Conservation (phyloP, 2,888 invertebrate species). For the Crepidodera aurea region DNA sequence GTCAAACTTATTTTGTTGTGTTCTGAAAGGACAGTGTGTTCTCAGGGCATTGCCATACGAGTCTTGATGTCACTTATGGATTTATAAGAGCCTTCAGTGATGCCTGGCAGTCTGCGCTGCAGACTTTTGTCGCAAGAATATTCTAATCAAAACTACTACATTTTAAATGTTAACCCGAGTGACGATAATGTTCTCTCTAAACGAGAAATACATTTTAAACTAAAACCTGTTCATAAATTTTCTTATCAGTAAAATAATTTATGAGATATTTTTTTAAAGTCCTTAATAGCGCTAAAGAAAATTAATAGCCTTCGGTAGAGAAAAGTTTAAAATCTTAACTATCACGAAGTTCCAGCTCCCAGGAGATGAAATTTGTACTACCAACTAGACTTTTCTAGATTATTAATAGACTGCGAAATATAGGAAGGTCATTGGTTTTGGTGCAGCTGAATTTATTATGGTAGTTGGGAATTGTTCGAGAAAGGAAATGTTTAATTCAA, state of each 20-base stretch:
- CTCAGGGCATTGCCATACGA: no score
- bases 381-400: slow-evolving; percentile 11
- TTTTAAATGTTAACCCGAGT: no score
- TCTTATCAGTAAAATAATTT: slow-evolving; percentile 4
- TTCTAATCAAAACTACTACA: no score
- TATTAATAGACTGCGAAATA: slow-evolving; percentile 21
- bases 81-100: no score
- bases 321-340: slow-evolving; percentile 14
- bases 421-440: slow-evolving; percentile 15
- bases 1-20: no score
- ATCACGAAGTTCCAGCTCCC: neutral
- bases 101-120: no score
- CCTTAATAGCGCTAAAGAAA: neutral
- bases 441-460: slow-evolving; percentile 15
- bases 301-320: slow-evolving; percentile 9
- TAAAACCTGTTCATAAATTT: neutral
- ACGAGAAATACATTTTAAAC: no score
- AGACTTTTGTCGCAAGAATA: no score
- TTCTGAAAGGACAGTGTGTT: no score
- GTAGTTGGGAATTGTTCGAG: slow-evolving; percentile 3
- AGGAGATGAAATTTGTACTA: slow-evolving; percentile 13
- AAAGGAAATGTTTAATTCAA: slow-evolving; percentile 6
- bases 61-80: no score
- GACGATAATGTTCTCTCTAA: no score
- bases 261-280: neutral